phyloP scores from a whole-genome alignment of 2,113 vertebrate species.

The Apteryx mantelli region DNA sequence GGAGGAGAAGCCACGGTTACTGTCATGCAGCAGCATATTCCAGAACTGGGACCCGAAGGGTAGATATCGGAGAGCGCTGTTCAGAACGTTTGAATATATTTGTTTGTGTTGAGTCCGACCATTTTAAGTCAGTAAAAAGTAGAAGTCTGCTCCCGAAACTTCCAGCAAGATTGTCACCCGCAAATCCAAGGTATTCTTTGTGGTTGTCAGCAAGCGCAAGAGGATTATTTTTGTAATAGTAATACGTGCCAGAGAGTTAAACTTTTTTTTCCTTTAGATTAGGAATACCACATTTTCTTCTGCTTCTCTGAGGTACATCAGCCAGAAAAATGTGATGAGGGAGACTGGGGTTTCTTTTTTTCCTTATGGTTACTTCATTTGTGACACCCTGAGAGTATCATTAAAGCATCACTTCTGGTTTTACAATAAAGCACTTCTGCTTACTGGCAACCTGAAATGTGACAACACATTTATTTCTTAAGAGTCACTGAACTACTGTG shows the following conservation, averaged over 20 bases:
- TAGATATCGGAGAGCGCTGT: background rate
- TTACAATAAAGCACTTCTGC: background rate
- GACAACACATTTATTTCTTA: background rate
- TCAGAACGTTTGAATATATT: background rate
- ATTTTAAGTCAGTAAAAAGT: background rate
- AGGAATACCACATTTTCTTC: background rate
- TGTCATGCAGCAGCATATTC: background rate
- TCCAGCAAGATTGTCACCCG: background rate
- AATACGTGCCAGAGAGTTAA: background rate
- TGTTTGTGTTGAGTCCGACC: background rate
- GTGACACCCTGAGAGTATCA: background rate
- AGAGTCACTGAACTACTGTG: background rate
- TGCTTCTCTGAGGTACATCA: background rate
- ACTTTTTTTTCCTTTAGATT: background rate
- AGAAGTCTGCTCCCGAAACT: background rate
- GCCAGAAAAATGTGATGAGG: background rate
- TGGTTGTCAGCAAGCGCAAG: background rate
- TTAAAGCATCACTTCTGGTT: background rate
- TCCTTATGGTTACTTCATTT: background rate
- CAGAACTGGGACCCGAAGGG: background rate
- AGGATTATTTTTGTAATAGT: conserved; percentile 41
- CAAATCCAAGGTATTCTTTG: background rate
- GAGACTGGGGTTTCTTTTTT: background rate
- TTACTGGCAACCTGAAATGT: background rate
- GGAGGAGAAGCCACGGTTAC: background rate